phyloP scores from a whole-genome alignment of 2,888 invertebrate genomes.

The Hemithea aestivaria region DNA sequence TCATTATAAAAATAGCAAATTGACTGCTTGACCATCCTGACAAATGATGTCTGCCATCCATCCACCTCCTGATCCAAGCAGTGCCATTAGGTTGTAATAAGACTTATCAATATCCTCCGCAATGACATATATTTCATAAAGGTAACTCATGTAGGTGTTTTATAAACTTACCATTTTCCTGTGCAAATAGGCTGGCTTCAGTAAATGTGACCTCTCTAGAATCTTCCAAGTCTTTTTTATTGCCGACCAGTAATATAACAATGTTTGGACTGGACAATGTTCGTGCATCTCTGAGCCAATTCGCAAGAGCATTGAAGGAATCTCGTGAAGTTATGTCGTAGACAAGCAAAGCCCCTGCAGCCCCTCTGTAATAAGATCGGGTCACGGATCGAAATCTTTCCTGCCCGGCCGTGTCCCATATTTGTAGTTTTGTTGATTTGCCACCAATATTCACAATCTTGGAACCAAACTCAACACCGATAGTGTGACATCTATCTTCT shows the following conservation, averaged over 20 bases:
- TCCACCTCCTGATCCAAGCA: no score
- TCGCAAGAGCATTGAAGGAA: conserved; percentile 94
- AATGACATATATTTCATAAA: no score
- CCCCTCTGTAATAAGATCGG: conserved; percentile 90
- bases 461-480: conserved; percentile 93
- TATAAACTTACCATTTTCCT: conserved; percentile 84
- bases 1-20: no score
- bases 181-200: conserved; percentile 90
- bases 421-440: conserved; percentile 89
- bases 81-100: no score
- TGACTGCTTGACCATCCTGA: no score
- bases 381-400: conserved; percentile 97
- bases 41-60: no score
- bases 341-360: conserved; percentile 94
- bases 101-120: no score
- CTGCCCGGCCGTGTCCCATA: conserved; percentile 97
- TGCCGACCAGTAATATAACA: conserved; percentile 88
- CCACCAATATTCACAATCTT: conserved; percentile 90
- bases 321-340: conserved; percentile 94
- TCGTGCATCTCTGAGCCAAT: conserved; percentile 91
- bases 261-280: conserved; percentile 90
- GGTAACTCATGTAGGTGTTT: conserved; percentile 1
- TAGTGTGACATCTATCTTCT: conserved; percentile 90
- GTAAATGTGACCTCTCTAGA: conserved; percentile 89
- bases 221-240: conserved; percentile 89